Base-by-base conservation (phyloP, 2,797 vertebrate species). In the Adrianichthys oophorus region DNA sequence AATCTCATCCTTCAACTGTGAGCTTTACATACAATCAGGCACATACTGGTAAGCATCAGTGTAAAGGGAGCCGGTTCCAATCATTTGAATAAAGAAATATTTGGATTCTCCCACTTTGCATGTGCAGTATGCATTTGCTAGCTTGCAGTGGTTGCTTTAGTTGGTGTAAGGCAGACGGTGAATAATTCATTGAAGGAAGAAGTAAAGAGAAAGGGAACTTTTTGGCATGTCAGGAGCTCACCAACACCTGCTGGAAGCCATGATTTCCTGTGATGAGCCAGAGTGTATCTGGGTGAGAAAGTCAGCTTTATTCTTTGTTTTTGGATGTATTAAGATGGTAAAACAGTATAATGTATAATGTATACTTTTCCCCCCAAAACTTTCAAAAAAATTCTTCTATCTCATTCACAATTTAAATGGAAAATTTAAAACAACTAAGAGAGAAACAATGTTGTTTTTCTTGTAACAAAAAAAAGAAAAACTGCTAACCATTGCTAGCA, bases 11-110 rank as follows among this genome's bases (percentile, higher is more conserved):
- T 18, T 42, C 49, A 37, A 17, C 21, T 45, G 51, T 44, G 47
- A n/a, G 55, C n/a, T 59, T 18, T 21, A 14, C 43, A 43, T 29
- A n/a, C 43, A 23, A n/a, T 15, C 18, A 12, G 16, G 7, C 42
- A 56, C 17, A 42, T 13, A 16, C 23, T 46, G 32, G 42, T 52
- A 42, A 5, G 16, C 29, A 42, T 45, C 52, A 42, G 1, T 26
- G 52, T 61, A 67, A 78, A 57, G 52, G 26, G 61, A 76, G 43
- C 78, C 56, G 12, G 13, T 60, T 45, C 42, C 29, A 18, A 84
- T 89, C 2, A 37, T 37, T 87, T 87, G 85, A 82, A 85, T 89
- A 85, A 85, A 76, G 74, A 86, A 84, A 83, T 80, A 56, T 69
- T 29, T 29, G 42, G 19, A 65, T 52, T 62, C 61, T 46, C 49